phyloP scores from a whole-genome alignment of 2,797 vertebrate species.

The Lithobates sylvaticus region DNA sequence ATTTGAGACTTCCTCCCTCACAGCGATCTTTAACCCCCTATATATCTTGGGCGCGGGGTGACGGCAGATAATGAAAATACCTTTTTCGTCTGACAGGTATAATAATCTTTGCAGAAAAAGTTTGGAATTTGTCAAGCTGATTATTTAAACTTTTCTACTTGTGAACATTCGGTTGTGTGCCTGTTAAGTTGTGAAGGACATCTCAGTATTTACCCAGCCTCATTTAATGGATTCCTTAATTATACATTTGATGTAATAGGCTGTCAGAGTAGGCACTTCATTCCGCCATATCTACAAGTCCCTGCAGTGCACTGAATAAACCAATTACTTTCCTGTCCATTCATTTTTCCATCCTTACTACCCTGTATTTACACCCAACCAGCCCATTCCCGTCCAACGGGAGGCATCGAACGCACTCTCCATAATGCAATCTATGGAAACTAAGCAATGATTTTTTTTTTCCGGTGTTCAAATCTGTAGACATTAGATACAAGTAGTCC shows the following conservation, averaged over 20 bases:
- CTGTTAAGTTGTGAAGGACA: conserved; percentile 40
- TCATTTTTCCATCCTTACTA: conserved; percentile 18
- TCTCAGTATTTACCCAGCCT: conserved; percentile 21
- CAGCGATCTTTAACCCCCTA: background rate
- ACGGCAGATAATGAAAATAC: background rate
- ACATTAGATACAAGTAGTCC: background rate
- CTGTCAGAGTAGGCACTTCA: conserved; percentile 36
- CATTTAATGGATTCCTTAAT: conserved; percentile 44
- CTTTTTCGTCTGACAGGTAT: background rate
- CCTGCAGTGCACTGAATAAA: conserved; percentile 35
- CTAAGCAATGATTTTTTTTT: background rate
- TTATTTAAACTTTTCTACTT: background rate
- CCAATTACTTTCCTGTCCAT: conserved; percentile 35
- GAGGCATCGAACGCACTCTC: background rate
- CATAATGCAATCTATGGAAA: background rate
- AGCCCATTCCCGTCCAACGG: background rate
- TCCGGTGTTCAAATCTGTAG: background rate
- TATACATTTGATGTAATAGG: conserved; percentile 41
- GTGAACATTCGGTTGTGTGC: background rate
- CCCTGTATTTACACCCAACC: conserved; percentile 2
- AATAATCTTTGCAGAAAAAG: background rate
- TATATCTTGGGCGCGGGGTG: background rate
- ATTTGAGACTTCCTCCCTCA: background rate
- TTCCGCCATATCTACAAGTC: conserved; percentile 8
- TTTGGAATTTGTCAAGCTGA: background rate